These are phyloP conservation scores for Leucophenga varia DNA, from an alignment of 1,140 invertebrate genomes.

Conservation along the genomic window DNA sequence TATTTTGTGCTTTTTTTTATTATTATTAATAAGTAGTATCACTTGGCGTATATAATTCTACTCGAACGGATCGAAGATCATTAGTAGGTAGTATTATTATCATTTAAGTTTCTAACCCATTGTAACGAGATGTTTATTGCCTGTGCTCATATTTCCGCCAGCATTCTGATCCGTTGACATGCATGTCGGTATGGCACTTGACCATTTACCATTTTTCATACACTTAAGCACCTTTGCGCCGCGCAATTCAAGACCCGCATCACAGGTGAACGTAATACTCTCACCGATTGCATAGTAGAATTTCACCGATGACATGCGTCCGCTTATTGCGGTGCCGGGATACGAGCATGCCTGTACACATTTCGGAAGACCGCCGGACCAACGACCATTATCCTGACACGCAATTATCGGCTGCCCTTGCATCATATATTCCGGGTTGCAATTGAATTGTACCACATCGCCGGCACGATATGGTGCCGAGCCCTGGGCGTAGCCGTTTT, in stretches of 20 bases:
- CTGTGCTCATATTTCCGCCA: no score
- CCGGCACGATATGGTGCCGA: constrained; percentile 74
- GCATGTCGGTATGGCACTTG: constrained; percentile 75
- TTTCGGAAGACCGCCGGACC: constrained; percentile 80
- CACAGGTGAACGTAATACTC: constrained; percentile 82
- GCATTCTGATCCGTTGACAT: constrained; percentile 24
- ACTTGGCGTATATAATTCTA: no score
- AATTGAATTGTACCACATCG: constrained; percentile 82
- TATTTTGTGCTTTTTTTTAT: no score
- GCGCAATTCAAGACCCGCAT: constrained; percentile 71
- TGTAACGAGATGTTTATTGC: constrained; percentile 31
- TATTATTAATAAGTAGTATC: no score
- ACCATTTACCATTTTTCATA: constrained; percentile 82
- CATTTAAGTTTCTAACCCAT: no score
- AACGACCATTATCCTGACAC: constrained; percentile 85
- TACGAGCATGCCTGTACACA: constrained; percentile 84
- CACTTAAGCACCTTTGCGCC: constrained; percentile 76
- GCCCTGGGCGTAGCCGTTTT: constrained; percentile 75
- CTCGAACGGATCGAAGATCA: no score
- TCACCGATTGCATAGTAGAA: constrained; percentile 85
- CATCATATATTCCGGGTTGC: constrained; percentile 84
- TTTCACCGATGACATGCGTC: constrained; percentile 80
- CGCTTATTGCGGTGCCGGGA: constrained; percentile 80
- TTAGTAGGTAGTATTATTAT: no score
- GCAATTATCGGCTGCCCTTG: constrained; percentile 80